Conservation (phyloP, 2,888 invertebrate species). For the Drosophila prostipennis region DNA sequence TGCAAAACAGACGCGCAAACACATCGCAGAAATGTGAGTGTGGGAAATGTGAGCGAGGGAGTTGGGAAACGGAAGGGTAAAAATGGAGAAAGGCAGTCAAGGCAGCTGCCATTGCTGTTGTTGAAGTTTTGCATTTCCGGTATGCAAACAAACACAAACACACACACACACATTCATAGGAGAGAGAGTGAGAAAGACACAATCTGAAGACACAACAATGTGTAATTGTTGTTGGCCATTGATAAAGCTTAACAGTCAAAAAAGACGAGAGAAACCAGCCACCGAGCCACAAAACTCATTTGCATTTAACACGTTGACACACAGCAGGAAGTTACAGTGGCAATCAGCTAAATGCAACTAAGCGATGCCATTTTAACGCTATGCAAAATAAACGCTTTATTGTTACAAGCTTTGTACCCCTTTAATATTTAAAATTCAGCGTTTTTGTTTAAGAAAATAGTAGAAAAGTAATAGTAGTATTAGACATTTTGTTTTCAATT, state of each 20-base stretch:
- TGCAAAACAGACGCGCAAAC: conserved; percentile 57
- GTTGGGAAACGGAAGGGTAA: conserved; percentile 14
- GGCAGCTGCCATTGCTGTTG: conserved; percentile 54
- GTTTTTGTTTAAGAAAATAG: no score
- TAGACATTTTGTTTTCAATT: no score
- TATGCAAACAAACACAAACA: conserved; percentile 65
- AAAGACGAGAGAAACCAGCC: conserved; percentile 5
- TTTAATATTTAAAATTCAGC: no score
- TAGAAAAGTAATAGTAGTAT: no score
- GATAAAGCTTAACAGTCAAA: conserved; percentile 47
- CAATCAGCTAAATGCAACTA: conserved; percentile 16
- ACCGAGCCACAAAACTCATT: conserved; percentile 60
- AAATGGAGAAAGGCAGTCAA: conserved; percentile 28
- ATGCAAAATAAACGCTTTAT: neutral
- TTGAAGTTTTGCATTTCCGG: conserved; percentile 82
- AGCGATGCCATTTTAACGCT: neutral
- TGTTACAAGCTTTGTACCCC: no score
- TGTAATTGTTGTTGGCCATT: conserved; percentile 65
- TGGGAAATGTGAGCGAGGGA: conserved; percentile 1
- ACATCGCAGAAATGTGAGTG: conserved; percentile 36
- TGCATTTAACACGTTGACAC: conserved; percentile 72
- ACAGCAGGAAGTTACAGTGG: conserved; percentile 37
- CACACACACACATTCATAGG: conserved; percentile 16
- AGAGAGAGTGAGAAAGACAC: conserved; percentile 35
- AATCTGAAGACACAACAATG: conserved; percentile 67